phyloP scores from a whole-genome alignment of 2,888 invertebrate species.

The Megastigmus dorsalis region DNA sequence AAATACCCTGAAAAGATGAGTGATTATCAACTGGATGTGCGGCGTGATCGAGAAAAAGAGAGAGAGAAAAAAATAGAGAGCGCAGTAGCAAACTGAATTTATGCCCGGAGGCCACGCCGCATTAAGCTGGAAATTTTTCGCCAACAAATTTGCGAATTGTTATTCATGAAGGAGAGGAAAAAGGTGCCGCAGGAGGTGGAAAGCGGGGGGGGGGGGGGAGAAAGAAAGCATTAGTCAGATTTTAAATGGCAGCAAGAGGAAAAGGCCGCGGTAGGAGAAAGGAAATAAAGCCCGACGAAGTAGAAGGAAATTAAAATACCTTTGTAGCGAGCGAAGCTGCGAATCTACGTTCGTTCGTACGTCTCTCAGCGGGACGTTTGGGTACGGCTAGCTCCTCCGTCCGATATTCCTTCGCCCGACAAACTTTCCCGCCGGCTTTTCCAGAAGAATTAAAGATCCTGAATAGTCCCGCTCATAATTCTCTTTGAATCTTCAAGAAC shows the following conservation, averaged over 20 bases:
- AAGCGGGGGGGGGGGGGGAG: no score
- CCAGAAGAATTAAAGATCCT: conserved; percentile 23
- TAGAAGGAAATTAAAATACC: conserved; percentile 15
- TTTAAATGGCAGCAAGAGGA: background rate
- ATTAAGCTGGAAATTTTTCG: background rate
- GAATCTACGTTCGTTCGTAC: no score
- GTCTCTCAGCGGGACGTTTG: no score
- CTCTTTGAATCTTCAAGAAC: no score
- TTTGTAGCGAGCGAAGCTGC: background rate
- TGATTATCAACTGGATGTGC: no score
- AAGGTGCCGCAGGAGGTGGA: no score
- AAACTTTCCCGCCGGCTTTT: background rate
- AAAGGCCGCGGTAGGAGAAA: background rate
- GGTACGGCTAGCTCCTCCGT: no score
- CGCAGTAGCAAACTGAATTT: conserved; percentile 10
- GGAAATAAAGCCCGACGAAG: no score
- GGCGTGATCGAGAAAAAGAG: no score
- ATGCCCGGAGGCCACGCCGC: background rate
- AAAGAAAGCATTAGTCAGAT: background rate
- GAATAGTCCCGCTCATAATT: conserved; percentile 1
- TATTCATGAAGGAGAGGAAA: no score
- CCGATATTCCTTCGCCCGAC: background rate
- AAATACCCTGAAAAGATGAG: no score
- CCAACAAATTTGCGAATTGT: conserved; percentile 1
- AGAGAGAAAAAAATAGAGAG: no score